Base-by-base conservation (phyloP, 2,888 invertebrate genomes). In the Ormia ochracea region DNA sequence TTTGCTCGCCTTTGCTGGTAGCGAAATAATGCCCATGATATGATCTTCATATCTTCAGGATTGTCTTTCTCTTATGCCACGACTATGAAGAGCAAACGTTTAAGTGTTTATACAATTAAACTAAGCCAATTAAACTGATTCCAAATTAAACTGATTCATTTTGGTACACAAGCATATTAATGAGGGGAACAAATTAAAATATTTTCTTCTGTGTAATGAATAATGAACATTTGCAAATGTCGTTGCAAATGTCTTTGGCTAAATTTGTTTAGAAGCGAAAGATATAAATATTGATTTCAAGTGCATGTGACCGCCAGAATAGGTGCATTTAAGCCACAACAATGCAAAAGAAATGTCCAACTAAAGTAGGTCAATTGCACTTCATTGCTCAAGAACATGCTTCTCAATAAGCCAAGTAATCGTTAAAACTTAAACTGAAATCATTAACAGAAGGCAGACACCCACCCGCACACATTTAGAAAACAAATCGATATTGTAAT, bases 251-350 rank as follows among this genome's bases (percentile, higher is more conserved):
- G 19, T 74, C 50, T 69, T 78, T 38, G 6, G 41, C 26, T 31
- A 43, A 54, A 41, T 31, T 31, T 68, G 26, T 31, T 54, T 23
- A 9, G 10, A 54, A 9, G 4, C 3, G 3, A 45, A 50, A 48
- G 52, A 56, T 59, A 56, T 52, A 58, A 59, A 48, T 75, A 70
- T 77, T 54, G 52, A 78, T 81, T 81, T 81, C 81, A 81, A 81
- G 81, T 81, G 74, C 75, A 78, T 56, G 48, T 66, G 70, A 38
- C 41, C 63, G 65, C 48, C 58, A 54, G 9, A 12, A 50, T 17
- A 68, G 54, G 52, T 14, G 17, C 17, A 38, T 10, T 41, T 48
- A 38, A 70, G 14, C 58, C 43, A 59, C 45, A 66, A 72, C 9
- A 61, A 48, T 14, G 19, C 17, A 41, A 48, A 45, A 9, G 6